Conservation (phyloP, 2,113 vertebrate genomes). For the Corythornis vintsioides region DNA sequence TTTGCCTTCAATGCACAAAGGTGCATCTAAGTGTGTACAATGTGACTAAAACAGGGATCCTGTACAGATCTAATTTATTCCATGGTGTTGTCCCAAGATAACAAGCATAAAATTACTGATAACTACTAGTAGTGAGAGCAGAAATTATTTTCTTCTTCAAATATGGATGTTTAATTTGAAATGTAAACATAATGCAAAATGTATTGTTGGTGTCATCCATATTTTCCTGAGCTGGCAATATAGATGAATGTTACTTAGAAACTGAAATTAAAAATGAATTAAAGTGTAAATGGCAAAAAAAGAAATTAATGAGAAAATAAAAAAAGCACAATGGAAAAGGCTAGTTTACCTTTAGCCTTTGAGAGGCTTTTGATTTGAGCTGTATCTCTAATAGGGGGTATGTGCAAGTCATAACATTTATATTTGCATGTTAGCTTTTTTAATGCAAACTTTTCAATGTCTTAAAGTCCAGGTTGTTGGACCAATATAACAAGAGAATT, state of each 20-base stretch:
- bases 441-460: neutral
- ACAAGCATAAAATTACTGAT: neutral
- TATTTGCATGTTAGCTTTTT: slow-evolving; percentile 34
- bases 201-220: slow-evolving; percentile 12
- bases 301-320: slow-evolving; percentile 64
- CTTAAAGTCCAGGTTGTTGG: neutral
- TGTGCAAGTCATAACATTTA: neutral
- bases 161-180: slow-evolving; percentile 33
- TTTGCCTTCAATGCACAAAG: neutral
- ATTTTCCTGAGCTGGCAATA: neutral
- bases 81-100: neutral
- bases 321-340: slow-evolving; percentile 26
- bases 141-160: slow-evolving; percentile 28
- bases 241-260: slow-evolving; percentile 19
- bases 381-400: slow-evolving; percentile 5
- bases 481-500: neutral
- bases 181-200: slow-evolving; percentile 23
- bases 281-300: neutral
- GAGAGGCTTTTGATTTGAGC: slow-evolving; percentile 52
- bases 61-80: neutral
- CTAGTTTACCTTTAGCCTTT: slow-evolving; percentile 49
- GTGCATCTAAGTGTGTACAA: neutral
- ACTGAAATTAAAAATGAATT: neutral
- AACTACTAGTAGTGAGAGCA: neutral
- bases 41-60: neutral